A percentile compares a stretch with the other conserved stretches of the same genome.
These are phyloP conservation scores for Sminthurides bifidus DNA, from an alignment of 1,140 invertebrate genomes.

Conservation along the genomic window DNA sequence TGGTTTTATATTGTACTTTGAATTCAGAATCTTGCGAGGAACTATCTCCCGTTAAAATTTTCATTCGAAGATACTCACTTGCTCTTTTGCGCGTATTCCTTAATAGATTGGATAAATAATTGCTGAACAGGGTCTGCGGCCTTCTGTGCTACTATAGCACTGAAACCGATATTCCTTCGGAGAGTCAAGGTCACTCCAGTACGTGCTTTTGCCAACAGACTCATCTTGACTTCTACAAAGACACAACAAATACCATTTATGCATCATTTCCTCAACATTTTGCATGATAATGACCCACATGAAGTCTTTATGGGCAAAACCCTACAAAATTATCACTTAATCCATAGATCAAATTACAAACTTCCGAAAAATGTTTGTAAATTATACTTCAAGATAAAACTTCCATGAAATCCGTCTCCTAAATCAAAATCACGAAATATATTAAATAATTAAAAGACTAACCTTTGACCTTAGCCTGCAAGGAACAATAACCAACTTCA, in stretches of 20 bases:
- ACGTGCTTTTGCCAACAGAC: conserved; percentile 15
- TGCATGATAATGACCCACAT: background rate
- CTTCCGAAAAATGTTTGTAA: background rate
- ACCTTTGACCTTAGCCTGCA: too few species aligned
- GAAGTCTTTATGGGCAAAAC: too few species aligned
- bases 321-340: too few species aligned
- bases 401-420: too few species aligned
- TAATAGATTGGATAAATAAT: conserved; percentile 82
- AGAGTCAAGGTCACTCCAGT: conserved; percentile 11
- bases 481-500: too few species aligned
- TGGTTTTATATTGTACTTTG: background rate
- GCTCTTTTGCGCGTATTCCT: conserved; percentile 69
- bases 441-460: too few species aligned
- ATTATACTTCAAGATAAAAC: background rate
- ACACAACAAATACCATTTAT: background rate
- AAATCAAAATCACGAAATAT: too few species aligned
- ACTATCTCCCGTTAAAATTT: too few species aligned
- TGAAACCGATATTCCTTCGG: conserved; percentile 28
- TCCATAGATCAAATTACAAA: background rate
- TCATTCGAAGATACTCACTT: conserved; percentile 42
- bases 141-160: conserved; percentile 45
- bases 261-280: background rate
- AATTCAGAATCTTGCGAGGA: background rate
- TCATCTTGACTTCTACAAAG: conserved; percentile 18
- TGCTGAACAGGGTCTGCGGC: conserved; percentile 86